Evolutionary conservation across 2,113 vertebrate species (phyloP).

Genomic region (Calidris pugnax): DNA sequence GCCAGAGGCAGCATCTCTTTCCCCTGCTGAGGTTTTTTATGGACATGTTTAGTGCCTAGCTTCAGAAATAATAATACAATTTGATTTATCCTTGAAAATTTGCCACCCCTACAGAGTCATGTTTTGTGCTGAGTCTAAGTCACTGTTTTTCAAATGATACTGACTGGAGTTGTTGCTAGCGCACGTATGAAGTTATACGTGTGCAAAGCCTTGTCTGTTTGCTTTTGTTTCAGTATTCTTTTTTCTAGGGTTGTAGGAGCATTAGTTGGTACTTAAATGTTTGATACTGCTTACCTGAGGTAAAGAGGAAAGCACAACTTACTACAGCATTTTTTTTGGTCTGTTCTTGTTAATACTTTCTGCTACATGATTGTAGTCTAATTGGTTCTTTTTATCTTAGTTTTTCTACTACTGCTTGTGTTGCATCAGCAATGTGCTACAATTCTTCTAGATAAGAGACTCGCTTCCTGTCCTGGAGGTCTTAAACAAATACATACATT

Average conservation of each 20-base stretch:
- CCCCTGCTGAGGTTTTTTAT: background rate
- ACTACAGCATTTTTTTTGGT: background rate
- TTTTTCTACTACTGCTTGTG: background rate
- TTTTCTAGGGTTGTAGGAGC: background rate
- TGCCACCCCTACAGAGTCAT: background rate
- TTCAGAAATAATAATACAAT: background rate
- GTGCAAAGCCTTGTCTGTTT: background rate
- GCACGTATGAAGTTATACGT: rapidly evolving
- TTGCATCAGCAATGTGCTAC: background rate
- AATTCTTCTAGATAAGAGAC: background rate
- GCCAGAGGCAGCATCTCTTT: background rate
- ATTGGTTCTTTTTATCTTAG: background rate
- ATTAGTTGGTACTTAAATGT: background rate
- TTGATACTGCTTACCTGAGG: background rate
- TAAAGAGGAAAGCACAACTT: background rate
- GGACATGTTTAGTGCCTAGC: background rate
- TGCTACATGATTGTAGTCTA: background rate
- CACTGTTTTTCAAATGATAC: background rate
- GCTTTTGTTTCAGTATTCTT: background rate
- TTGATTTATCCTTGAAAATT: background rate
- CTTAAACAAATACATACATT: background rate
- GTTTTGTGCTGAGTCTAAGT: background rate
- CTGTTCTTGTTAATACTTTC: background rate
- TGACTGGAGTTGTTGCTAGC: background rate
- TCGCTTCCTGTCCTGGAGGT: background rate